Evolutionary conservation across 2,888 invertebrate genomes (phyloP), one percentile per base, ranked within the genome.

Genomic region (Alviniconcha strummeri): DNA sequence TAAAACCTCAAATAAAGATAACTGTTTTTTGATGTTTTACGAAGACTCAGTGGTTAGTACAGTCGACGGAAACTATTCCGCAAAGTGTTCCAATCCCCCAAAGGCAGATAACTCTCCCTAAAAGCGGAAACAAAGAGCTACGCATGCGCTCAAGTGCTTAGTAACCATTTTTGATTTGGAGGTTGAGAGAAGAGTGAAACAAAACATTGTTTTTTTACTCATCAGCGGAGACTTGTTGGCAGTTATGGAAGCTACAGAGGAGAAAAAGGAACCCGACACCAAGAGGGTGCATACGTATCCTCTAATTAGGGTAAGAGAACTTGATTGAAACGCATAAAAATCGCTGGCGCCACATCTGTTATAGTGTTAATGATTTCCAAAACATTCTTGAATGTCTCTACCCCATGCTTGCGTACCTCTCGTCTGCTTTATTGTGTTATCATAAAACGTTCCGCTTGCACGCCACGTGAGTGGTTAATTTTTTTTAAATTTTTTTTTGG

Each of bases 271-370:
- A 80, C 88, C 89, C 11, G 92, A 91, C 56, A 85, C 88, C 17
- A 92, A 91, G 83, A 87, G 92, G 80, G 89, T 93, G 8, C 93
- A 93, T 82, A 96, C 96, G 4, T 97, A 97, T 95, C 97, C 97
- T 69, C 94, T 97, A 84, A 96, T 97, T 86, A 95, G 96, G 95
- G 97, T 97, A 94, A 87, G 86, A 85, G 77, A 36, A 19, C 5
- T 57, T 84, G 8, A 19, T 56, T 82, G 64, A 69, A 19, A 78
- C 17, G 13, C 7, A 75, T 56, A 56, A 69, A 19, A 69, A 71
- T 74, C 55, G 55, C n/a, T 36, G 15, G 17, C 15, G 15, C 15
- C 36, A 75, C 36, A 15, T 15, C 75, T 36, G 15, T n/a, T n/a
- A n/a, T n/a, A n/a, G n/a, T n/a, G n/a, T 52, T 75, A 19, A 15